Conservation (phyloP, 2,113 vertebrate species). For the Phyllostomus hastatus region DNA sequence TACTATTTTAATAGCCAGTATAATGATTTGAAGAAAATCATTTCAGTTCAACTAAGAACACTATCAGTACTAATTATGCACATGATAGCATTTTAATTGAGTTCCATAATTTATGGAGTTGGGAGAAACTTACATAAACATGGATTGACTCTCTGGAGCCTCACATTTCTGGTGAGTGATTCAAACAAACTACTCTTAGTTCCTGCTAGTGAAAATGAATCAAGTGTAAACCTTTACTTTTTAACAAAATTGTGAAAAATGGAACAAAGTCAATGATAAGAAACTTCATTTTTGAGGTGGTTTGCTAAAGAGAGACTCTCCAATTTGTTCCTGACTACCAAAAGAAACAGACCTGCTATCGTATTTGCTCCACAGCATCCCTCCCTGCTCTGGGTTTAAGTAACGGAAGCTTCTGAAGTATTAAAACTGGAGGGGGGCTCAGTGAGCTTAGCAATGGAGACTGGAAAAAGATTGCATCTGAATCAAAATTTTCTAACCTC, state of each 20-base stretch:
- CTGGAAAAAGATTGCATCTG: neutral
- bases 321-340: neutral
- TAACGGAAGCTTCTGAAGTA: neutral
- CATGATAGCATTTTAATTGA: slow-evolving; percentile 63
- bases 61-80: slow-evolving; percentile 66
- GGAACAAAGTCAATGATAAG: slow-evolving; percentile 16
- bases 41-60: slow-evolving; percentile 69
- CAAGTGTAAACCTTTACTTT: slow-evolving; percentile 54
- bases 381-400: neutral
- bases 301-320: neutral
- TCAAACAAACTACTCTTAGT: slow-evolving; percentile 49
- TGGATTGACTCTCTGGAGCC: slow-evolving; percentile 40
- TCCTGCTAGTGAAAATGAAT: slow-evolving; percentile 71
- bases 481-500: neutral
- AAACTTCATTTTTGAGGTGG: slow-evolving; percentile 14
- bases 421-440: neutral
- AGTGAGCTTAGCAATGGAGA: neutral
- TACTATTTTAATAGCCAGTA: slow-evolving; percentile 65
- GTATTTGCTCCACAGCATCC: neutral
- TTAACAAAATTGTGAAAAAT: slow-evolving; percentile 60
- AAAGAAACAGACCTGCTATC: neutral
- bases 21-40: slow-evolving; percentile 70
- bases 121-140: slow-evolving; percentile 74
- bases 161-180: slow-evolving; percentile 53
- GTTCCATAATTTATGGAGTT: slow-evolving; percentile 66